Evolutionary conservation across 2,888 invertebrate species (phyloP).

Genomic region (Hyposoter didymator): DNA sequence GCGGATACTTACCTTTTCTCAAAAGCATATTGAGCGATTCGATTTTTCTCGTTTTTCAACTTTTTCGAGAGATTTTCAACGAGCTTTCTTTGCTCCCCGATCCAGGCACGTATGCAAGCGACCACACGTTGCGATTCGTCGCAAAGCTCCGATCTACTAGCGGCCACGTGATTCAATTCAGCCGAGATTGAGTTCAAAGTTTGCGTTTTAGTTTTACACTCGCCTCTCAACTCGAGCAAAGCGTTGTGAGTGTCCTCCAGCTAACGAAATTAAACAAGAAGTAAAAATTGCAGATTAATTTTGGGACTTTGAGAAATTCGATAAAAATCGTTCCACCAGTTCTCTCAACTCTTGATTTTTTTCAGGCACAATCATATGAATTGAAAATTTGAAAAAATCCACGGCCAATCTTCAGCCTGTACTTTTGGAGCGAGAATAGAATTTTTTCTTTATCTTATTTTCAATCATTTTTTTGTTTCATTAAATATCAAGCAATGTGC

Average conservation of each 20-base stretch:
- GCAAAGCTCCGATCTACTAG: conserved; percentile 77
- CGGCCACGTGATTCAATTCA: conserved; percentile 77
- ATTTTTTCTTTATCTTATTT: too few species aligned
- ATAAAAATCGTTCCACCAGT: not conserved
- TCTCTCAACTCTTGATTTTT: too few species aligned
- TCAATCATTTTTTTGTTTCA: too few species aligned
- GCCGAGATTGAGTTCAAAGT: conserved; percentile 76
- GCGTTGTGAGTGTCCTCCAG: conserved; percentile 77
- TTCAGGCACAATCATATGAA: too few species aligned
- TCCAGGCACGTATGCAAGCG: conserved; percentile 77
- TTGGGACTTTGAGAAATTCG: not conserved
- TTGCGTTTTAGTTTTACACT: conserved; percentile 77
- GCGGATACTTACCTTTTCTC: conserved; percentile 77
- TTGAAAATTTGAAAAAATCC: too few species aligned
- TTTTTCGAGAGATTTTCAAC: conserved; percentile 71
- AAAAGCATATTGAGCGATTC: conserved; percentile 72
- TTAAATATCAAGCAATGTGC: too few species aligned
- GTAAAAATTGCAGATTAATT: not conserved
- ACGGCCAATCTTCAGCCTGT: too few species aligned
- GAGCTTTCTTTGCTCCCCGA: conserved; percentile 76
- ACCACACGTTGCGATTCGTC: conserved; percentile 79
- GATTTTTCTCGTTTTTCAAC: conserved; percentile 76
- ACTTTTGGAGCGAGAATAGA: too few species aligned
- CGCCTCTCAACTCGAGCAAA: conserved; percentile 75
- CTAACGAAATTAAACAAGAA: conserved; percentile 62